Evolutionary conservation across 1,140 invertebrate species (phyloP).

Genomic region (Aplysia californica): DNA sequence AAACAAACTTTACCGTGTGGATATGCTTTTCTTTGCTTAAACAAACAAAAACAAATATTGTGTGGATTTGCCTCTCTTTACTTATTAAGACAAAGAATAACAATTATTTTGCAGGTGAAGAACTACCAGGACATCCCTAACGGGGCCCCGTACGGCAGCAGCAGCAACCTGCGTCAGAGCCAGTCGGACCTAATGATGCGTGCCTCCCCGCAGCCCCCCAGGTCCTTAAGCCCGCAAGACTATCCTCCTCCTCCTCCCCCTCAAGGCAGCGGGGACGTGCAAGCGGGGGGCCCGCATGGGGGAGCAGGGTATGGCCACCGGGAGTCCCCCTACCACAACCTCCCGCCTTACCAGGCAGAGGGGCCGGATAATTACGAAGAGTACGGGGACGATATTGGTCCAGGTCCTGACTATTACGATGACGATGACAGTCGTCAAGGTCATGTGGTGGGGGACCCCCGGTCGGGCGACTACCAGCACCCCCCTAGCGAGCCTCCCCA

Average conservation of each 20-base stretch:
- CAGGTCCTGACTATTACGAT: too few relatives aligned
- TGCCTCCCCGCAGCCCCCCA: constrained; percentile 31
- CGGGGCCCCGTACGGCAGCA: not conserved
- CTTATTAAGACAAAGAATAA: too few relatives aligned
- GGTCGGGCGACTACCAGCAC: not conserved
- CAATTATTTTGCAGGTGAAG: constrained; percentile 13
- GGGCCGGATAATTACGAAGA: not conserved
- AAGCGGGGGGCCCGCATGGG: not conserved
- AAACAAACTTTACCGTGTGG: not conserved
- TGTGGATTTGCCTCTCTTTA: not conserved
- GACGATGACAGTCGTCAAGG: not conserved
- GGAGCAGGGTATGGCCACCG: constrained; percentile 15
- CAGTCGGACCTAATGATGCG: constrained; percentile 20
- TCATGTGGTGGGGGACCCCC: not conserved
- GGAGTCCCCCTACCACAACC: constrained; percentile 28
- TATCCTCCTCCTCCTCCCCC: constrained; percentile 12
- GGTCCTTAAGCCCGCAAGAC: constrained; percentile 13
- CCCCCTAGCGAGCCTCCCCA: not conserved
- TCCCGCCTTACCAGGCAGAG: constrained; percentile 17
- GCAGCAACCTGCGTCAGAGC: constrained; percentile 31
- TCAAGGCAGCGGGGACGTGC: not conserved
- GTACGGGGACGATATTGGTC: not conserved
- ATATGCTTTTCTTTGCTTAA: not conserved
- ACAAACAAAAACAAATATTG: not conserved
- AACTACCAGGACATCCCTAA: constrained; percentile 12